Evolutionary conservation across 2,888 invertebrate genomes (phyloP), one percentile per base, ranked within the genome.

Genomic region (Epinotia bilunana): DNA sequence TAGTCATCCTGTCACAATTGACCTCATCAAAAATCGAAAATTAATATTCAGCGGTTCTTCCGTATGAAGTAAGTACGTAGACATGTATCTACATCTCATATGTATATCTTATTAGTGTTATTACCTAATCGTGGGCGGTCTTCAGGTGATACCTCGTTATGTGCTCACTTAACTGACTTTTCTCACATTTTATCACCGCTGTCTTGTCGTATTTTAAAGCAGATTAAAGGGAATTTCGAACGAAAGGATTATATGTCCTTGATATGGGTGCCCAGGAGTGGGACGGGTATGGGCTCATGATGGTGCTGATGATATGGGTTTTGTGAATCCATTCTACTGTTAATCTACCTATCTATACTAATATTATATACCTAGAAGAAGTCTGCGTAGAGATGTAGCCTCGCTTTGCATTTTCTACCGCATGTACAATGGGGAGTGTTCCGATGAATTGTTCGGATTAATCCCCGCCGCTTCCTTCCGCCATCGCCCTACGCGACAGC

Each of bases 121-220:
- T 71, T 72, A 75, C 71, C 75, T 46, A 72, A 75, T 65, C 75
- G 75, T 75, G 75, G 71, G 75, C 64, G 75, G 75, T 75, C 75
- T 33, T 55, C 7, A 20, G 67, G 63, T 72, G 75, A 62, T 71
- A 70, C 53, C 68, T 71, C 73, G 68, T 70, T 70, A 71, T 67
- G 61, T 75, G 76, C 76, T 77, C 65, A 76, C 72, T 75, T 75
- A 75, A 75, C 75, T 75, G 75, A 75, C 75, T 75, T 62, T 64
- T 75, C 75, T 65, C 65, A 46, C 75, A 75, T 75, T 75, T 75
- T 75, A 75, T 75, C 62, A 57, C 70, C 57, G 23, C 16, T 20
- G 61, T 67, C 60, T 55, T 39, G 67, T 18, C 55, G 71, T 75
- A 75, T 75, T 72, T 75, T 72, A 61, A 69, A 60, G 28, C 75